phyloP scores from a whole-genome alignment of 2,888 invertebrate species.

The Ormyrus nitidulus region DNA sequence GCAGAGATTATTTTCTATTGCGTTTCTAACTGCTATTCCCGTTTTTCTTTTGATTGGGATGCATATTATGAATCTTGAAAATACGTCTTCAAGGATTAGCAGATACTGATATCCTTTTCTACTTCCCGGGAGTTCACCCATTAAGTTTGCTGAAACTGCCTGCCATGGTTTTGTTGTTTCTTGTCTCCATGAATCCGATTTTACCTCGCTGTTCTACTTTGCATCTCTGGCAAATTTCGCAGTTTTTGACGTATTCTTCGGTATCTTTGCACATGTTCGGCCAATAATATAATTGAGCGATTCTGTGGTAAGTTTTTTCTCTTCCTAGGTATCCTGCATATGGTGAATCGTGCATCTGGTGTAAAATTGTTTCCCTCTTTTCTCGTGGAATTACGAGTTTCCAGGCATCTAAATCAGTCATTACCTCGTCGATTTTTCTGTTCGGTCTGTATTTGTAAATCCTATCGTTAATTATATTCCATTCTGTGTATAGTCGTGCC shows the following conservation, averaged over 20 bases:
- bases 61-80: neutral
- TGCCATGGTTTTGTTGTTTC: neutral
- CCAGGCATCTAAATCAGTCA: neutral
- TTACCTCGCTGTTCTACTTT: neutral
- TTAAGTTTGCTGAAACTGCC: neutral
- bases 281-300: conserved; percentile 1
- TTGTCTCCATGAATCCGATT: neutral
- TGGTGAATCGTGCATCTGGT: neutral
- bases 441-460: neutral
- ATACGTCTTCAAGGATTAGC: neutral
- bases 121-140: neutral
- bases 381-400: neutral
- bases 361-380: neutral
- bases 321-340: neutral
- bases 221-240: neutral
- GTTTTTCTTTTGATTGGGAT: conserved; percentile 55
- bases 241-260: neutral
- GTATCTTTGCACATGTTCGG: neutral
- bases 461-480: neutral
- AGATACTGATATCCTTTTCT: neutral
- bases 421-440: neutral
- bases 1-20: conserved; percentile 2
- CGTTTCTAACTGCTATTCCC: neutral
- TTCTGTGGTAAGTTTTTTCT: neutral
- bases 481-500: neutral